Percentiles rank a stretch among this genome's conserved stretches.
These are phyloP conservation scores for Eulacestoma nigropectus DNA, from an alignment of 2,113 vertebrate genomes.

Conservation along the genomic window DNA sequence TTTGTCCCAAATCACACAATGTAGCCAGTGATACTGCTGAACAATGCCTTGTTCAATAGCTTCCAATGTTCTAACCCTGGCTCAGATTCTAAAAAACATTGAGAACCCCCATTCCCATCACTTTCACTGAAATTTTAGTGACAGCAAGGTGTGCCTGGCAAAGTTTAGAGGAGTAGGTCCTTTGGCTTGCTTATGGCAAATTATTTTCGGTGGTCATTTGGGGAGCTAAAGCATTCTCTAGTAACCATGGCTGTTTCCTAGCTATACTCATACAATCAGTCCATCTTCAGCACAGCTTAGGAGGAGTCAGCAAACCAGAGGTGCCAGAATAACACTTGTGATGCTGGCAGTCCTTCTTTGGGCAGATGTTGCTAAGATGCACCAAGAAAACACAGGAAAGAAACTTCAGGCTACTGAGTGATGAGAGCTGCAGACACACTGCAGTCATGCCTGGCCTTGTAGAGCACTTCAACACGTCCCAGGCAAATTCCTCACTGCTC, in stretches of 20 bases:
- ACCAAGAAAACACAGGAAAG: neutral
- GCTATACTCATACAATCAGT: neutral
- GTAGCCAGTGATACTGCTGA: constrained; percentile 69
- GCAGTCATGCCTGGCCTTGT: constrained; percentile 6
- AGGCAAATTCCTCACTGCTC: constrained; percentile 1
- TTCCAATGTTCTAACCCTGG: constrained; percentile 60
- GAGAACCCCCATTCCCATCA: neutral
- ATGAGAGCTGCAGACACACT: neutral
- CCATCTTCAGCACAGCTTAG: neutral
- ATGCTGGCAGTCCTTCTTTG: neutral
- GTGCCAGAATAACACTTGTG: neutral
- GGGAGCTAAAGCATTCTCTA: neutral
- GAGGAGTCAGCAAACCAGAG: constrained; percentile 14
- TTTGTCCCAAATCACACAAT: constrained; percentile 75
- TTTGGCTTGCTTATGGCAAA: neutral
- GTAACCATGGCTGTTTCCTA: neutral
- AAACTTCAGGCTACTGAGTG: neutral
- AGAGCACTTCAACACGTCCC: neutral
- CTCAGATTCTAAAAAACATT: neutral
- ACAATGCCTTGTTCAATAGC: constrained; percentile 70
- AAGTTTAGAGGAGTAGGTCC: neutral
- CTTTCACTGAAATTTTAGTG: neutral
- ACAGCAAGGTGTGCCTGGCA: neutral
- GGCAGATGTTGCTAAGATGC: constrained; percentile 24
- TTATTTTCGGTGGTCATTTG: neutral